Conservation (phyloP, 2,888 invertebrate species). For the Conops quadrifasciatus region DNA sequence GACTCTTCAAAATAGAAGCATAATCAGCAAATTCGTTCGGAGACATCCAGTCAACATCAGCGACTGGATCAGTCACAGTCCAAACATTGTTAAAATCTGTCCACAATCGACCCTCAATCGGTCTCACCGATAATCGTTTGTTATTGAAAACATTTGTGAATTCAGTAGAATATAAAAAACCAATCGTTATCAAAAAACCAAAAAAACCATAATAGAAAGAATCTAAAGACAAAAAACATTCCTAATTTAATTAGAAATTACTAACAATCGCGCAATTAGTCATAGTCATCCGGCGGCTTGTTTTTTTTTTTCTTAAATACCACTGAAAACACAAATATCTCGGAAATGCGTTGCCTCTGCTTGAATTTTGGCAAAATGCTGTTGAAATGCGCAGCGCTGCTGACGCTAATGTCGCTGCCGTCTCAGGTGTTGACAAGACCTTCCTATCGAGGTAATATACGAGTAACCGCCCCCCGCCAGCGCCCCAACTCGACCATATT, state of each 20-base stretch:
- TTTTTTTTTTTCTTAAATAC: no score
- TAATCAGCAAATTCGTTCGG: constrained; percentile 34
- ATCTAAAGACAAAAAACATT: no score
- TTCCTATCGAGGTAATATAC: constrained; percentile 25
- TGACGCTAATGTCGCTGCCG: not conserved
- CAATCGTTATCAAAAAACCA: no score
- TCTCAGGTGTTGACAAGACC: constrained; percentile 19
- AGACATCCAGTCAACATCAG: constrained; percentile 21
- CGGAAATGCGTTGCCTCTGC: no score
- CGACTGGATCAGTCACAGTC: constrained; percentile 41
- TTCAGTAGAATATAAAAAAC: no score
- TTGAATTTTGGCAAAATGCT: not conserved
- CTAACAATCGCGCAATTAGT: no score
- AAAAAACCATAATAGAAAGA: no score
- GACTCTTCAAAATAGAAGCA: constrained; percentile 27
- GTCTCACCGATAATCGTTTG: no score
- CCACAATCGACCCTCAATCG: not conserved
- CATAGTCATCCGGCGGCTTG: no score
- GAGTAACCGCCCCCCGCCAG: not conserved
- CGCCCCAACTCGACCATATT: not conserved
- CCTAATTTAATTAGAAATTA: no score
- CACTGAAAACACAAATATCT: no score
- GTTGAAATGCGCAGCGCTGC: not conserved
- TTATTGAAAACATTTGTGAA: no score
- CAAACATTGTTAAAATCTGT: constrained; percentile 39